Evolutionary conservation across 2,113 vertebrate genomes (phyloP).

Genomic region (Nycticryphes semicollaris): DNA sequence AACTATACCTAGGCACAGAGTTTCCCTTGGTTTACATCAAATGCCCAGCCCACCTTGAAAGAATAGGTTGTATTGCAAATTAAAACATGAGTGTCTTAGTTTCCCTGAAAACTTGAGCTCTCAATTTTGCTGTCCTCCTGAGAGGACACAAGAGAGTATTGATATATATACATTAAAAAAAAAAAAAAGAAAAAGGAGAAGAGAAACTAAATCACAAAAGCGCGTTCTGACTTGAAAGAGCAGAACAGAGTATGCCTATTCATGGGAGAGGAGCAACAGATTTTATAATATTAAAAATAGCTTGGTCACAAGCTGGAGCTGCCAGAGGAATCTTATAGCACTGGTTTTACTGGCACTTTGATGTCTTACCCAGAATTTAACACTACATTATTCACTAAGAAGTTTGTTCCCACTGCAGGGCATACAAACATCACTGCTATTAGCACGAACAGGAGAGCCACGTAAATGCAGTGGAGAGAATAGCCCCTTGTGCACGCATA

Average conservation of each 20-base stretch:
- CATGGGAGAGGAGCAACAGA: not conserved
- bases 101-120: not conserved
- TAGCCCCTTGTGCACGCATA: not conserved
- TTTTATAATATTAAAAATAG: constrained; percentile 17
- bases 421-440: not conserved
- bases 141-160: not conserved
- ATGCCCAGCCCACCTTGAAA: not conserved
- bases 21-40: not conserved
- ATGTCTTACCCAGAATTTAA: constrained; percentile 22
- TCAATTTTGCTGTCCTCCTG: not conserved
- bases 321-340: not conserved
- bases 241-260: not conserved
- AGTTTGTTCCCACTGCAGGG: not conserved
- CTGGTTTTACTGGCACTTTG: constrained; percentile 34
- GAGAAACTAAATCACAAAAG: not conserved
- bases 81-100: not conserved
- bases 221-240: not conserved
- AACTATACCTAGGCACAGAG: not conserved
- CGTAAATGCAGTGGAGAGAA: not conserved
- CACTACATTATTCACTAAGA: constrained; percentile 31
- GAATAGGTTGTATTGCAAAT: not conserved
- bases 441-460: constrained; percentile 23
- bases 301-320: not conserved
- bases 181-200: not conserved
- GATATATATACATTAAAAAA: not conserved